phyloP scores from a whole-genome alignment of 2,797 vertebrate species.

The Crypturellus tataupa region DNA sequence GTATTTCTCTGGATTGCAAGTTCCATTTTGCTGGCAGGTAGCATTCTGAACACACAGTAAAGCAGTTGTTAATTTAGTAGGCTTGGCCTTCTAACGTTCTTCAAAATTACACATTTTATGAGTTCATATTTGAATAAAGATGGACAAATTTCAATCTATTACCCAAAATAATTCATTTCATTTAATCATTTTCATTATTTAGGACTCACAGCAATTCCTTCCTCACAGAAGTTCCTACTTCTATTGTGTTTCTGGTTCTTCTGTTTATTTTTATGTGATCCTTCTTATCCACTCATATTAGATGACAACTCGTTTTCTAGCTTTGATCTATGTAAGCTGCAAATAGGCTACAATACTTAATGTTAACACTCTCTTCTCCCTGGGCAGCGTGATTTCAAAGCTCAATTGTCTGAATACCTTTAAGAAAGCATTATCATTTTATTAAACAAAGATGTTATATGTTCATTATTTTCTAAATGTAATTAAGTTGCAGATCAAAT shows the following conservation, averaged over 20 bases:
- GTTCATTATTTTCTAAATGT: not conserved
- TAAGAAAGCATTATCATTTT: not conserved
- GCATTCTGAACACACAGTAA: not conserved
- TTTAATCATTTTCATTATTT: not conserved
- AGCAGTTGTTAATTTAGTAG: not conserved
- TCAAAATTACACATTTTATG: not conserved
- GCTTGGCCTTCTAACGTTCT: not conserved
- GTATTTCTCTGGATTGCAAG: not conserved
- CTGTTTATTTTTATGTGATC: conserved; percentile 16
- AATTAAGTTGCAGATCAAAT: not conserved
- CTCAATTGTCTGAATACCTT: not conserved
- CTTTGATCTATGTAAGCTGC: conserved; percentile 26
- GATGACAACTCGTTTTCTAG: not conserved
- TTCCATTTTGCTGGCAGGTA: not conserved
- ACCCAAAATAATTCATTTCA: fast-evolving
- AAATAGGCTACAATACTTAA: not conserved
- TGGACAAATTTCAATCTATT: not conserved
- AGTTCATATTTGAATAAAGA: not conserved
- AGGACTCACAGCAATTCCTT: not conserved
- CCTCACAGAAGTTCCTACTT: not conserved
- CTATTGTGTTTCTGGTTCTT: not conserved
- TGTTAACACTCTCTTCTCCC: not conserved
- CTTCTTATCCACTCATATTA: conserved; percentile 24
- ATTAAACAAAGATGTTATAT: not conserved
- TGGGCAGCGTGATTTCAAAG: not conserved